Evolutionary conservation across 1,140 invertebrate genomes (phyloP).

Genomic region (Triops cancriformis): DNA sequence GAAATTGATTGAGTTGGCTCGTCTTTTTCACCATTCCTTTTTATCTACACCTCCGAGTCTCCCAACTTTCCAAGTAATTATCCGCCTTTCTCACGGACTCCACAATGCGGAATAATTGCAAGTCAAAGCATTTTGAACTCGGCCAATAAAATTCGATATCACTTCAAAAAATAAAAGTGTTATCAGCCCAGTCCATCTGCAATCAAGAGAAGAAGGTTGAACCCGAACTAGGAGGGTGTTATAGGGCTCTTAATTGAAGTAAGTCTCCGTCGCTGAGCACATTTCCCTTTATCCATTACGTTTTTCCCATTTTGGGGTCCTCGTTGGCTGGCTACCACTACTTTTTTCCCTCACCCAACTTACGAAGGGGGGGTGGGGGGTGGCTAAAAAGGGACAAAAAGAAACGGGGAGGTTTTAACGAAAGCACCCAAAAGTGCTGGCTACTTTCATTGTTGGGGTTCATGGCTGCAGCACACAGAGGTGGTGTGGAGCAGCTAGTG

Average conservation of each 20-base stretch:
- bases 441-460: conserved; percentile 7
- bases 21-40: not conserved
- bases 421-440: not conserved
- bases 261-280: not conserved
- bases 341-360: not conserved
- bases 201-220: not conserved
- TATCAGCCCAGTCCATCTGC: not conserved
- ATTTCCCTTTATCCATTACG: conserved; percentile 8
- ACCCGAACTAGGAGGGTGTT: not conserved
- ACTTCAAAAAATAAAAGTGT: too few species aligned
- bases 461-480: not conserved
- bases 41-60: not conserved
- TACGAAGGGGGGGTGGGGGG: not conserved
- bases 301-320: not conserved
- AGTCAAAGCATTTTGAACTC: too few species aligned
- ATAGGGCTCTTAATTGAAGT: not conserved
- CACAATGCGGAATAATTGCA: not conserved
- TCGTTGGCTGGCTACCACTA: not conserved
- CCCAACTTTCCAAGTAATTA: too few species aligned
- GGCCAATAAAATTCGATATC: too few species aligned
- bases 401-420: not conserved
- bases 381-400: not conserved
- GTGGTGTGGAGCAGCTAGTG: not conserved
- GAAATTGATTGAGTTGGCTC: not conserved
- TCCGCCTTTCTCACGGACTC: not conserved